Conservation (phyloP, 1,140 invertebrate species). For the Neodiprion virginianus region DNA sequence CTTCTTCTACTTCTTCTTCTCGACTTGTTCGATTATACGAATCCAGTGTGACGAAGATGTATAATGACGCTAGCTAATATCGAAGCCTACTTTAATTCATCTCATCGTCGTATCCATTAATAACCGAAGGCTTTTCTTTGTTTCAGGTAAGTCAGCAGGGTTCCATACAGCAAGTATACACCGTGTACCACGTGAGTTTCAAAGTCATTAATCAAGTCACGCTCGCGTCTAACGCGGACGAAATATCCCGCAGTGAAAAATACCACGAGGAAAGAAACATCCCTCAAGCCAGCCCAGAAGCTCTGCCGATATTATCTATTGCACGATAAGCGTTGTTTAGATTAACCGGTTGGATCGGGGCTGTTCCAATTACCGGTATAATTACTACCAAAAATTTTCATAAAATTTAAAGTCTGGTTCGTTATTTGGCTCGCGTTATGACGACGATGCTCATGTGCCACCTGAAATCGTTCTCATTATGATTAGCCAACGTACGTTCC, state of each 20-base stretch:
- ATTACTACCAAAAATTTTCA: neutral
- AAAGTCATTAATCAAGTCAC: conserved; percentile 3
- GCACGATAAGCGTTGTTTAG: neutral
- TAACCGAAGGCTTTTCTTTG: conserved; percentile 6
- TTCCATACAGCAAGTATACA: neutral
- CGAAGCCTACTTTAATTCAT: conserved; percentile 1
- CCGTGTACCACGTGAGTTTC: neutral
- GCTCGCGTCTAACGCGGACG: neutral
- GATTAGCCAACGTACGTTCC: conserved; percentile 27
- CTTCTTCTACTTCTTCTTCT: no score
- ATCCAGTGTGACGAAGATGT: neutral
- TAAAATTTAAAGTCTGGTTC: neutral
- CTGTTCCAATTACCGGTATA: neutral
- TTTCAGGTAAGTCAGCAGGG: conserved; percentile 17
- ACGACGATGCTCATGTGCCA: neutral
- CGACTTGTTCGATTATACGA: neutral
- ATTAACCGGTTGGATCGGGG: neutral
- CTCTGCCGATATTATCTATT: no score
- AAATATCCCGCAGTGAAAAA: neutral
- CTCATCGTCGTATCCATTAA: conserved; percentile 1
- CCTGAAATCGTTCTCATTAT: conserved; percentile 24
- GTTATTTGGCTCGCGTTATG: neutral
- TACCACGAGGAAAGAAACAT: neutral
- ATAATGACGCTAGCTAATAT: neutral
- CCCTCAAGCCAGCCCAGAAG: neutral